These are phyloP conservation scores for Percopsis omiscomaycus DNA, from an alignment of 2,797 vertebrate genomes.

Conservation along the genomic window DNA sequence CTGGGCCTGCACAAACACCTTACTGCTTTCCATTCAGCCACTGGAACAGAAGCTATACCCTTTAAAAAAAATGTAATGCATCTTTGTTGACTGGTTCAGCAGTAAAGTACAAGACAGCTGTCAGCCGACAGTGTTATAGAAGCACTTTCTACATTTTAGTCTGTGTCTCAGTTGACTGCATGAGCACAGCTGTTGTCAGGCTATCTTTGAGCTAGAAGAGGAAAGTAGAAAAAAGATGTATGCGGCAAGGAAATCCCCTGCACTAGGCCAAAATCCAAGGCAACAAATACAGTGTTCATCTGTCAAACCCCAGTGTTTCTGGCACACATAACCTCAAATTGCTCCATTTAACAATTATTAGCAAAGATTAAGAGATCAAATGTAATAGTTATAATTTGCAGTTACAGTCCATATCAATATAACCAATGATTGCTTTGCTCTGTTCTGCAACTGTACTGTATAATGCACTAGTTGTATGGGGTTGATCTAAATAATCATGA, in stretches of 20 bases:
- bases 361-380: conserved; percentile 47
- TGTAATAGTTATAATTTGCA: conserved; percentile 30
- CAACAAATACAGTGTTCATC: conserved; percentile 66
- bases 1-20: background rate
- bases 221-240: conserved; percentile 75
- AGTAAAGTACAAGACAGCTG: conserved; percentile 31
- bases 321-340: conserved; percentile 59
- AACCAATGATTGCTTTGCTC: no score
- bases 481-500: no score
- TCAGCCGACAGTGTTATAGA: conserved; percentile 2
- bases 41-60: background rate
- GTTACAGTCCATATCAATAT: no score
- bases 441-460: no score
- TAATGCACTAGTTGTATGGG: no score
- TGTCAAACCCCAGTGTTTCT: conserved; percentile 49
- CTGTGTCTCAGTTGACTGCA: conserved; percentile 60
- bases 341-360: conserved; percentile 60
- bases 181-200: conserved; percentile 76
- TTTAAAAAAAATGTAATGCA: background rate
- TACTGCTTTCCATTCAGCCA: background rate
- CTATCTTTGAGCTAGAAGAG: conserved; percentile 79
- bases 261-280: conserved; percentile 73
- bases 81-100: conserved; percentile 15
- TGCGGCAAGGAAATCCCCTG: conserved; percentile 83
- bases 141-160: conserved; percentile 31